Evolutionary conservation across 2,888 invertebrate species (phyloP).

Genomic region (Drosophila eohydei): DNA sequence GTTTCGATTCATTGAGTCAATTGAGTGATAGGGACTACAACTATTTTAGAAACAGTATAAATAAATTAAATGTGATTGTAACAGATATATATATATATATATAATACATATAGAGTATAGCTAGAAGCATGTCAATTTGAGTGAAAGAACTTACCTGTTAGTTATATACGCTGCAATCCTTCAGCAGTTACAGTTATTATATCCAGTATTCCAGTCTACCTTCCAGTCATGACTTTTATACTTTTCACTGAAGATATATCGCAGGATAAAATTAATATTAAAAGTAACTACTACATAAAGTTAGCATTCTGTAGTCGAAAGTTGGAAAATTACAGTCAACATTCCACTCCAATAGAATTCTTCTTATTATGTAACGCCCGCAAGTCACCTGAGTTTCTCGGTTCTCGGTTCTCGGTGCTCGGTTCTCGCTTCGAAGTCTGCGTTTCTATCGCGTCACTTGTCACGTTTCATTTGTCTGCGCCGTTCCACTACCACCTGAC

Average conservation of each 20-base stretch:
- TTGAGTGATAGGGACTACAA: not conserved
- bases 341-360: slow-evolving; percentile 2
- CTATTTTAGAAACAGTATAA: not conserved
- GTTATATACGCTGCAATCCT: too few species aligned
- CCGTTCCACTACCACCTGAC: slow-evolving; percentile 25
- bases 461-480: slow-evolving; percentile 65
- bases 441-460: slow-evolving; percentile 49
- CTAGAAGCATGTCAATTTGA: too few species aligned
- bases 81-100: too few species aligned
- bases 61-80: not conserved
- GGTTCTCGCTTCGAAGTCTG: not conserved
- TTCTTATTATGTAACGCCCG: not conserved
- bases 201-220: not conserved
- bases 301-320: not conserved
- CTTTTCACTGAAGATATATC: not conserved
- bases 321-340: not conserved
- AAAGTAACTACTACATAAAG: not conserved
- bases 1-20: not conserved
- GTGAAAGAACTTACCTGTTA: too few species aligned
- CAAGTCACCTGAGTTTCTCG: slow-evolving; percentile 31
- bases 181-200: too few species aligned
- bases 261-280: not conserved
- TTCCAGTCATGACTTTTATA: not conserved
- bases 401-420: not conserved
- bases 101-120: too few species aligned